Conservation (phyloP, 2,888 invertebrate genomes). For the Cosmopolites sordidus region DNA sequence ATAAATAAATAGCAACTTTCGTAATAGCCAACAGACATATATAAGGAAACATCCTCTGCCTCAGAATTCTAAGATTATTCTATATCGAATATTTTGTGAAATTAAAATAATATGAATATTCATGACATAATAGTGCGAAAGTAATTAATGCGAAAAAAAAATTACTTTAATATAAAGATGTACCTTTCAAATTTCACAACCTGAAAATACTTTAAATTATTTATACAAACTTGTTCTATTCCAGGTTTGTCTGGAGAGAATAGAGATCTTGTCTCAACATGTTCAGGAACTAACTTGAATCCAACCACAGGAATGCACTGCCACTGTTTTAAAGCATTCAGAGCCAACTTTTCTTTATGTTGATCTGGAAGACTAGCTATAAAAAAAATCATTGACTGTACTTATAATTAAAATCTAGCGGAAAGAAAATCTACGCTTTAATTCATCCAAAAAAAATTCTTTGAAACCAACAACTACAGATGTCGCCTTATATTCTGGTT, state of each 20-base stretch:
- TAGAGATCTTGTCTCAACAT: constrained; percentile 83
- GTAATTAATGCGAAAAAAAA: no score
- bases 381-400: not conserved
- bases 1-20: no score
- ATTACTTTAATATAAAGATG: no score
- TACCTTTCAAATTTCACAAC: no score
- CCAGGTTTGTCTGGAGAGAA: constrained; percentile 70
- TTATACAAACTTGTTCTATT: constrained; percentile 59
- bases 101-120: no score
- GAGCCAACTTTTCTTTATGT: constrained; percentile 71
- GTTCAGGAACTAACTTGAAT: constrained; percentile 78
- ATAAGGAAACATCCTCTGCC: no score
- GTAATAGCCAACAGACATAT: no score
- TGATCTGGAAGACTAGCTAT: no score
- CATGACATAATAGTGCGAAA: no score
- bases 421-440: constrained; percentile 29
- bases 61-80: no score
- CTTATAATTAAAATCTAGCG: no score
- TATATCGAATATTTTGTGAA: no score
- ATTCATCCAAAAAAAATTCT: constrained; percentile 36
- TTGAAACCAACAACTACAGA: constrained; percentile 54
- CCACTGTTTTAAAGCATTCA: constrained; percentile 71
- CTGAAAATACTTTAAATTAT: constrained; percentile 1
- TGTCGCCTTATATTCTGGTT: constrained; percentile 52
- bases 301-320: constrained; percentile 74